Percentiles rank a stretch among this genome's conserved stretches.
These are phyloP conservation scores for Zaprionus gabonicus DNA, from an alignment of 1,140 invertebrate species.

Conservation along the genomic window DNA sequence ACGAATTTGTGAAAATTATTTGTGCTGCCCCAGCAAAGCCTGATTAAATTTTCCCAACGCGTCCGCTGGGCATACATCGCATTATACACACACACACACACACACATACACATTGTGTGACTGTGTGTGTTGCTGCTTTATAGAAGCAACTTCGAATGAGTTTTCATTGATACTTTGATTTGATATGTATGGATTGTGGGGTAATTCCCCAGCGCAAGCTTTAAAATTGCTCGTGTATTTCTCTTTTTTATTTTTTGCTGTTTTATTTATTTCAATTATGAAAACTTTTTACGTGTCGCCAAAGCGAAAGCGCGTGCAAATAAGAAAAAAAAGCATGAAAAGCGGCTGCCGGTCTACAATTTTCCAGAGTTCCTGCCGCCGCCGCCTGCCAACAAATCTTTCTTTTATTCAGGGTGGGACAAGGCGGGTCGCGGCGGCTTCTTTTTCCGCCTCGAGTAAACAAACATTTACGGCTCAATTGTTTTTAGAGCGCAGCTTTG, in stretches of 20 bases:
- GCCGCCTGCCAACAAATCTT: conserved; percentile 16
- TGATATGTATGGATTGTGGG: conserved; percentile 25
- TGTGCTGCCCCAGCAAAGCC: conserved; percentile 51
- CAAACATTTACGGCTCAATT: conserved; percentile 80
- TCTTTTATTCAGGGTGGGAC: neutral
- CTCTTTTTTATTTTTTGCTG: conserved; percentile 27
- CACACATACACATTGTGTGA: neutral
- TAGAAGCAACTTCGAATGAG: conserved; percentile 49
- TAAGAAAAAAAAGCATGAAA: conserved; percentile 37
- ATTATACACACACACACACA: conserved; percentile 62
- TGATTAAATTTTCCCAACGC: conserved; percentile 70
- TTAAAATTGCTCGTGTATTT: conserved; percentile 39
- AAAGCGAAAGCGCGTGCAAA: conserved; percentile 13
- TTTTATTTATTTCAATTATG: conserved; percentile 81
- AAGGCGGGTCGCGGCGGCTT: neutral
- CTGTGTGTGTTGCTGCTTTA: neutral
- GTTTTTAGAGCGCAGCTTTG: conserved; percentile 72
- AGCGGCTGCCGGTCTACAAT: conserved; percentile 40
- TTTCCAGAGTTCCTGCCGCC: conserved; percentile 24
- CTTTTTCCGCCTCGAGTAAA: conserved; percentile 59
- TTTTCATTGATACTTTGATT: conserved; percentile 77
- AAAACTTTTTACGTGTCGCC: conserved; percentile 58
- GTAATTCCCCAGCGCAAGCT: conserved; percentile 60
- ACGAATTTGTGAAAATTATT: conserved; percentile 79
- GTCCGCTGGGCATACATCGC: conserved; percentile 65